Conservation (phyloP, 2,113 vertebrate species). For the Parus major region DNA sequence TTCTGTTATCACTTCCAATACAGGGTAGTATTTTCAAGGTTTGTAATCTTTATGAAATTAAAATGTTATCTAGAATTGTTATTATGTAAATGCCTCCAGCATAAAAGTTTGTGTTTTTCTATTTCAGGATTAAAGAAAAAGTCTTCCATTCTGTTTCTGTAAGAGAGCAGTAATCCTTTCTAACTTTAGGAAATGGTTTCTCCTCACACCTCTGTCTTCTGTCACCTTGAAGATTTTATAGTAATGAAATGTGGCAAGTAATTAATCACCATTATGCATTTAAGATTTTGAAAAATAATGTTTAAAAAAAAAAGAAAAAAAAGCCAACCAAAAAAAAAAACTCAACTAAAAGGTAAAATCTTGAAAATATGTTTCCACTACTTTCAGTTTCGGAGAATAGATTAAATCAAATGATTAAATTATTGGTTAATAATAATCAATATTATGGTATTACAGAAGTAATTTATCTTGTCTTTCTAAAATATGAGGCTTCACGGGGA, state of each 20-base stretch:
- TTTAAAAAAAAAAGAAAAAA: not conserved
- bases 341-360: not conserved
- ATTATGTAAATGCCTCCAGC: not conserved
- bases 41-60: not conserved
- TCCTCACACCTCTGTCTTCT: not conserved
- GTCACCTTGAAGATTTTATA: not conserved
- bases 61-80: not conserved
- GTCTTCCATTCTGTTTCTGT: not conserved
- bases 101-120: not conserved
- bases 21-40: not conserved
- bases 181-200: not conserved
- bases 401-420: not conserved
- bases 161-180: not conserved
- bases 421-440: not conserved
- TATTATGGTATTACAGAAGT: not conserved
- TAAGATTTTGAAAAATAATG: not conserved
- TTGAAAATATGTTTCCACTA: not conserved
- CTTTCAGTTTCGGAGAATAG: not conserved
- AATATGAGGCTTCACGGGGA: not conserved
- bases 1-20: conserved; percentile 19
- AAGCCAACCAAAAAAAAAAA: not conserved
- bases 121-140: not conserved
- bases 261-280: not conserved
- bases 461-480: not conserved
- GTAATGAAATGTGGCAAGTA: not conserved